phyloP scores from a whole-genome alignment of 2,797 vertebrate species.

The Gila robusta region DNA sequence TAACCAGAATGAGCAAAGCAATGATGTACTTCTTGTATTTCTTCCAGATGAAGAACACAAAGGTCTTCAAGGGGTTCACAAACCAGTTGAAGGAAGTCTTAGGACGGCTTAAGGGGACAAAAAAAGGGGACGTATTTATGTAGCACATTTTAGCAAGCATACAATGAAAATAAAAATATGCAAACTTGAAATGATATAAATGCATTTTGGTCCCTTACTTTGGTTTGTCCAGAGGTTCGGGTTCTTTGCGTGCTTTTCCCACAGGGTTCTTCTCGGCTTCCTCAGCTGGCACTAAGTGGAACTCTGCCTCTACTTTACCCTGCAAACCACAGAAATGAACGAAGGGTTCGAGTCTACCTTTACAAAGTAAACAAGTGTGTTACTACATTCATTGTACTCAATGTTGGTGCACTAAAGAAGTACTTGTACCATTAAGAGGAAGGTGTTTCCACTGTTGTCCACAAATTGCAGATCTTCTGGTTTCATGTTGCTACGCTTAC shows the following conservation, averaged over 20 bases:
- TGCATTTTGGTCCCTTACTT: conserved; percentile 76
- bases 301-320: conserved; percentile 95
- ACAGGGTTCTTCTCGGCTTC: conserved; percentile 89
- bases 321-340: conserved; percentile 63
- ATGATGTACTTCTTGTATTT: conserved; percentile 91
- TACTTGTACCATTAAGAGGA: conserved; percentile 82
- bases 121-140: background rate
- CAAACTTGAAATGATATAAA: background rate
- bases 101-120: conserved; percentile 80
- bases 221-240: conserved; percentile 92
- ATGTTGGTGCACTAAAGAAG: background rate
- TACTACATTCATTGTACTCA: background rate
- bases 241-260: conserved; percentile 88
- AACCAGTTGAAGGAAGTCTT: conserved; percentile 94
- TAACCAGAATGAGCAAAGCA: conserved; percentile 78
- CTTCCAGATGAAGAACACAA: conserved; percentile 92
- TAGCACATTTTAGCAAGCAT: conserved; percentile 11
- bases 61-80: conserved; percentile 92
- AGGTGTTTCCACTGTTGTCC: conserved; percentile 83
- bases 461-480: conserved; percentile 85
- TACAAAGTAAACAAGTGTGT: conserved; percentile 1
- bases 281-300: conserved; percentile 88
- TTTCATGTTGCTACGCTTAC: conserved; percentile 77
- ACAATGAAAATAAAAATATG: background rate
- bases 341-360: background rate